Conservation (phyloP, 2,888 invertebrate species). For the Branchellion lobata region DNA sequence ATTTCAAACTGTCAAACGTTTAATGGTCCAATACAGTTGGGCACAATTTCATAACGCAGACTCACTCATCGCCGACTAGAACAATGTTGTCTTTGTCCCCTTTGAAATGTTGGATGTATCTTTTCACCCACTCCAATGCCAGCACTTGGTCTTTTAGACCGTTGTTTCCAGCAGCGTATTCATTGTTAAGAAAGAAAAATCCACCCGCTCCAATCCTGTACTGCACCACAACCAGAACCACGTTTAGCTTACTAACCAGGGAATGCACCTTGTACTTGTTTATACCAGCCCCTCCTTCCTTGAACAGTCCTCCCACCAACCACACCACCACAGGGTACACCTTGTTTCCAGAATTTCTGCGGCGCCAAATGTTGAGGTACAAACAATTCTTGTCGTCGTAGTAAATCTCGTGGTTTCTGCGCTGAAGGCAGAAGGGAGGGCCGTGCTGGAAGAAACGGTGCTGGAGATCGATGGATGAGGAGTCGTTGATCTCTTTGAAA, state of each 20-base stretch:
- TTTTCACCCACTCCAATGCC: conserved; percentile 88
- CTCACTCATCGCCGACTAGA: conserved; percentile 56
- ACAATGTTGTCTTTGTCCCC: conserved; percentile 56
- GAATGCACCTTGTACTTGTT: conserved; percentile 64
- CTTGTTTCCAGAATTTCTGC: conserved; percentile 64
- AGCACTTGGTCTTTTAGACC: conserved; percentile 89
- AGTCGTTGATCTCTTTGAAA: neutral
- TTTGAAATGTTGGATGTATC: conserved; percentile 71
- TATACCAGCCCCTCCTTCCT: conserved; percentile 85
- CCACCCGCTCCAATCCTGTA: conserved; percentile 66
- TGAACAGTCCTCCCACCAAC: conserved; percentile 92
- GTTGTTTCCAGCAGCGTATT: conserved; percentile 83
- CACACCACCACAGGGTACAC: conserved; percentile 74
- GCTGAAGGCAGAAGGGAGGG: neutral
- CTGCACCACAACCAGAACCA: conserved; percentile 91
- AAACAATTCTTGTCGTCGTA: conserved; percentile 85
- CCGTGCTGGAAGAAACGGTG: neutral
- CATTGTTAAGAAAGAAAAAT: conserved; percentile 82
- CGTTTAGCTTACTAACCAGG: conserved; percentile 83
- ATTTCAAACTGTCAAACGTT: too few relatives aligned
- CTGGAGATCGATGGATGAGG: neutral
- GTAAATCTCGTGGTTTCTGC: neutral
- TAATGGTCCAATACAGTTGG: neutral
- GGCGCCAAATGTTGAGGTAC: conserved; percentile 92
- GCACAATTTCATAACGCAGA: neutral